Evolutionary conservation across 2,888 invertebrate species (phyloP).

Genomic region (Sympetrum striolatum): DNA sequence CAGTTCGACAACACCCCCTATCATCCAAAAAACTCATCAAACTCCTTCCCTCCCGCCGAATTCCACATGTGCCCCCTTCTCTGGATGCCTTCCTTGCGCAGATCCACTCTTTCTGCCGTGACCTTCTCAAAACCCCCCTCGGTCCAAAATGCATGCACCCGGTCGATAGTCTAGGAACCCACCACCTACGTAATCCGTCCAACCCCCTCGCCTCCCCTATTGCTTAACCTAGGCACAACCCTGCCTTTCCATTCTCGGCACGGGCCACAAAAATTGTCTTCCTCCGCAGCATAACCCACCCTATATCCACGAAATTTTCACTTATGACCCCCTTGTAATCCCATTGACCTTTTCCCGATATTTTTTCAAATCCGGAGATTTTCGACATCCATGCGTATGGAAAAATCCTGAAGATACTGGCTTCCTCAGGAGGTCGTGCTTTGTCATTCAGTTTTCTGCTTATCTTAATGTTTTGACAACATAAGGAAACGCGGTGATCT

Average conservation of each 20-base stretch:
- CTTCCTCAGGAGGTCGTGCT: background rate
- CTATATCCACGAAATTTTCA: background rate
- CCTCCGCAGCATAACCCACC: background rate
- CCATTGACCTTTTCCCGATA: background rate
- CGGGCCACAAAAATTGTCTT: background rate
- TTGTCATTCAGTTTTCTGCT: no score
- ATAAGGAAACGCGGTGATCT: no score
- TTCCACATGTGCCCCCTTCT: background rate
- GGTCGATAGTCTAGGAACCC: constrained; percentile 32
- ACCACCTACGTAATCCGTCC: background rate
- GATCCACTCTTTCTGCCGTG: background rate
- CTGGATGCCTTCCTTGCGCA: background rate
- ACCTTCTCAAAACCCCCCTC: constrained; percentile 12
- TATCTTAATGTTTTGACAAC: no score
- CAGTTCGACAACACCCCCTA: background rate
- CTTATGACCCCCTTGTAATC: background rate
- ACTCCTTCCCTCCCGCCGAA: background rate
- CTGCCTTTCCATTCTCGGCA: background rate
- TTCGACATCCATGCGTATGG: background rate
- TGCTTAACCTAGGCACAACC: background rate
- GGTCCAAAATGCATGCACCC: constrained; percentile 29
- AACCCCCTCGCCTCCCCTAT: background rate
- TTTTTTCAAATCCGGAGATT: background rate
- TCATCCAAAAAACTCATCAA: background rate
- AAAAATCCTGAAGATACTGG: background rate